Percentiles rank a stretch among this genome's conserved stretches.
These are phyloP conservation scores for Bilobella aurantiaca DNA, from an alignment of 1,140 invertebrate species.

Conservation along the genomic window DNA sequence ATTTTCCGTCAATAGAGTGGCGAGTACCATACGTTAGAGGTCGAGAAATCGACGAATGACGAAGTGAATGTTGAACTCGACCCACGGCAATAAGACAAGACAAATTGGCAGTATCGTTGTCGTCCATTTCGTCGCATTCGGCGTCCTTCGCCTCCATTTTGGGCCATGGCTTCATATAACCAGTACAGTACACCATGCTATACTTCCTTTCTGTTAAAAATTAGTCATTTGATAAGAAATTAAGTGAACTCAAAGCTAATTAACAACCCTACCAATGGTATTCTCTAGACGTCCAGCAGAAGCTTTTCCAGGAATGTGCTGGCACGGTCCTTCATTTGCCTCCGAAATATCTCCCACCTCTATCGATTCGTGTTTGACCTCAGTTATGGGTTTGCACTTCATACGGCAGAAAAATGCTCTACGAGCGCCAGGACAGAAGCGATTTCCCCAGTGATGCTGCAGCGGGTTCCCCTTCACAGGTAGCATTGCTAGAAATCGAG, in stretches of 20 bases:
- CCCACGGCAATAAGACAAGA: conserved; percentile 78
- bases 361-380: conserved; percentile 60
- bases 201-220: conserved; percentile 56
- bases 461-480: conserved; percentile 78
- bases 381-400: conserved; percentile 56
- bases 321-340: background rate
- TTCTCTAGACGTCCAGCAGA: background rate
- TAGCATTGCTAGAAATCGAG: conserved; percentile 64
- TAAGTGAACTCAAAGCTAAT: background rate
- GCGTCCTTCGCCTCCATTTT: conserved; percentile 59
- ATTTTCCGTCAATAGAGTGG: conserved; percentile 51
- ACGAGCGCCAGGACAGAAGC: conserved; percentile 73
- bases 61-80: conserved; percentile 50
- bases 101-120: conserved; percentile 60
- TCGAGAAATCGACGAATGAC: conserved; percentile 40
- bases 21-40: conserved; percentile 57
- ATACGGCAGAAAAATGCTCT: conserved; percentile 89
- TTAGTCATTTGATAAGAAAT: background rate
- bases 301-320: background rate
- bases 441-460: conserved; percentile 48
- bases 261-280: background rate
- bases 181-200: conserved; percentile 72
- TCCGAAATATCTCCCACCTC: too few species aligned
- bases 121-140: conserved; percentile 45
- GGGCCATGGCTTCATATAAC: conserved; percentile 85